Evolutionary conservation across 2,888 invertebrate genomes (phyloP).

Genomic region (Stenurella melanura): DNA sequence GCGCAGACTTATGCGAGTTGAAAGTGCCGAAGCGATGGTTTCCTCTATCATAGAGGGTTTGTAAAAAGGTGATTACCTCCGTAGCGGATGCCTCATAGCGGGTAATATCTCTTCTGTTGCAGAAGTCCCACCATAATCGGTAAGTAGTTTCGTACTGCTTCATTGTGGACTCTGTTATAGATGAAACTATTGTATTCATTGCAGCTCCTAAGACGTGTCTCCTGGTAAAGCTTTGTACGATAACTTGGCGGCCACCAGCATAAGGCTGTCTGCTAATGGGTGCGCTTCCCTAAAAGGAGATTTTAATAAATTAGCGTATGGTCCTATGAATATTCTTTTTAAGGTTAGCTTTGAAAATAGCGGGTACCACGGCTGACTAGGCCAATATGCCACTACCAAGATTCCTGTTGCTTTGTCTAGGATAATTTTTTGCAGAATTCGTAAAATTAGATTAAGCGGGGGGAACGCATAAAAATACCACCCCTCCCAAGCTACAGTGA

Average conservation of each 20-base stretch:
- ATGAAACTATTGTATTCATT: not conserved
- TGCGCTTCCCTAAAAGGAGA: slow-evolving; percentile 33
- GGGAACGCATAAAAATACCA: slow-evolving; percentile 44
- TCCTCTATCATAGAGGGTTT: not conserved
- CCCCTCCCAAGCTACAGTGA: slow-evolving; percentile 37
- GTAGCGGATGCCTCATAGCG: not conserved
- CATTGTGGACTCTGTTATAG: not conserved
- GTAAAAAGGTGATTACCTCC: slow-evolving; percentile 14
- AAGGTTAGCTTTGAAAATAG: slow-evolving; percentile 30
- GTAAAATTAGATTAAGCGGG: slow-evolving; percentile 44
- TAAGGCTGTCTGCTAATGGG: slow-evolving; percentile 40
- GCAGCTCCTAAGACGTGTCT: not conserved
- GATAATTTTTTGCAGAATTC: slow-evolving; percentile 49
- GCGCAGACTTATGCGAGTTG: slow-evolving; percentile 5
- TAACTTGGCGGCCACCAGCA: slow-evolving; percentile 45
- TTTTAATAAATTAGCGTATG: slow-evolving; percentile 32
- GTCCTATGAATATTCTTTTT: slow-evolving; percentile 20
- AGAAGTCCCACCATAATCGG: slow-evolving; percentile 5
- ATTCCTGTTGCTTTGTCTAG: slow-evolving; percentile 41
- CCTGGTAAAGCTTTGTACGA: slow-evolving; percentile 19
- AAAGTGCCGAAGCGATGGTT: not conserved
- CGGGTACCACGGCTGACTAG: slow-evolving; percentile 45
- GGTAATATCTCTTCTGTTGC: not conserved
- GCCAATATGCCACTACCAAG: slow-evolving; percentile 42
- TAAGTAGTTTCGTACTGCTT: slow-evolving; percentile 9